Conservation (phyloP, 37 sponge, comb jelly and placozoan species). For the Theonella swinhoei region DNA sequence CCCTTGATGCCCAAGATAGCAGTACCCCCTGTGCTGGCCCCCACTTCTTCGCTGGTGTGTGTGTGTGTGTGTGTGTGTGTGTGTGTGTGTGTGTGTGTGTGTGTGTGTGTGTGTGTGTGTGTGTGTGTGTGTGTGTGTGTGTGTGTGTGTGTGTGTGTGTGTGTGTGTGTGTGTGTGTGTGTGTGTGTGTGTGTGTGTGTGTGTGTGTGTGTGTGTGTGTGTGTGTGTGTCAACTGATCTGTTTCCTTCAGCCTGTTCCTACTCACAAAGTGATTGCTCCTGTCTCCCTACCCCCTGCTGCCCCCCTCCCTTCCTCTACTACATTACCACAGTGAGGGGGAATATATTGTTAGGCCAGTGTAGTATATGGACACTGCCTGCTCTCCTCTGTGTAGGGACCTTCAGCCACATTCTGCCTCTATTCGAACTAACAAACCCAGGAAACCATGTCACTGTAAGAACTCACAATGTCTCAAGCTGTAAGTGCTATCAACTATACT, state of each 20-base stretch:
- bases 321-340: neutral
- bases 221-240: neutral
- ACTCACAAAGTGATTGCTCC: slow-evolving; percentile 34
- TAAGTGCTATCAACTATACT: slow-evolving; percentile 46
- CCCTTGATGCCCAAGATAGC: neutral
- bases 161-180: too few species aligned
- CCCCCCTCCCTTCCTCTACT: neutral
- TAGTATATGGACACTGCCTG: neutral
- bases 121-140: too few species aligned
- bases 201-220: slow-evolving; percentile 16
- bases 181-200: too few species aligned
- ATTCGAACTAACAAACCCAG: slow-evolving; percentile 74
- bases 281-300: slow-evolving; percentile 30
- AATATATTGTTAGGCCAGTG: too few species aligned
- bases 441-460: slow-evolving; percentile 95
- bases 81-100: slow-evolving; percentile 1
- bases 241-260: neutral
- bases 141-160: too few species aligned
- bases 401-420: neutral
- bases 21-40: neutral
- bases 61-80: slow-evolving; percentile 16
- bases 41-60: neutral
- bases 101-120: too few species aligned
- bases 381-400: neutral
- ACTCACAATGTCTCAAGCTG: slow-evolving; percentile 95